Percentiles rank a stretch among this genome's conserved stretches.
Conservation (phyloP, 2,797 vertebrate genomes). For the Helarctos malayanus region DNA sequence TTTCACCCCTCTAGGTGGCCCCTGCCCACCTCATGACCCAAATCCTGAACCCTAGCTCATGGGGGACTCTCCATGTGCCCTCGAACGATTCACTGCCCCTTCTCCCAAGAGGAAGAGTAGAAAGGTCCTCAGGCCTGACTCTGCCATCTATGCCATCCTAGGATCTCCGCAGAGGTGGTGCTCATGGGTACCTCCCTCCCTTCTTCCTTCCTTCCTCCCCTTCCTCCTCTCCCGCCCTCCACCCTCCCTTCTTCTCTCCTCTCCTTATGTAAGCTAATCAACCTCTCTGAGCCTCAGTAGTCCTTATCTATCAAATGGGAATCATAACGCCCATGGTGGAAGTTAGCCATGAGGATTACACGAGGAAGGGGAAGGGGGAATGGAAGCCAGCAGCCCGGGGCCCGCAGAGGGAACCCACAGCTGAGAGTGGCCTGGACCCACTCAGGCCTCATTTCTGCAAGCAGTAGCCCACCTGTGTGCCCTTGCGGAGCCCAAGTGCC, state of each 20-base stretch:
- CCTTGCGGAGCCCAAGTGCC: neutral
- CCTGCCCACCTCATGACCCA: neutral
- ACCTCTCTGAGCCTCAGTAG: neutral
- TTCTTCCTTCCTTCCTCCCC: too few relatives aligned
- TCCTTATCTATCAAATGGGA: neutral
- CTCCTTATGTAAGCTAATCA: neutral
- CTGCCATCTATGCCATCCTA: too few relatives aligned
- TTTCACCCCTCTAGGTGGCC: neutral
- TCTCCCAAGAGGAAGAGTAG: neutral
- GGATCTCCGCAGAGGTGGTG: neutral
- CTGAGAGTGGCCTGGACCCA: neutral
- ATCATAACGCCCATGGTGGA: neutral
- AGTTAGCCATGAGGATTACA: neutral
- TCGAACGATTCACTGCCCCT: neutral
- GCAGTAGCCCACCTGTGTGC: neutral
- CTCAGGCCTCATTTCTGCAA: neutral
- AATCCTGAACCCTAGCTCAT: neutral
- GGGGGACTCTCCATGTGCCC: neutral
- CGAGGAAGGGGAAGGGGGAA: neutral
- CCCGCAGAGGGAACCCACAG: neutral
- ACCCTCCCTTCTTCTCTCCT: neutral
- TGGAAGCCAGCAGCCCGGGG: neutral
- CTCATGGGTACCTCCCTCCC: neutral
- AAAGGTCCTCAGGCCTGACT: neutral
- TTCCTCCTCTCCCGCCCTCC: neutral